Evolutionary conservation across 2,888 invertebrate species (phyloP).

Genomic region (Hedychridium roseum): DNA sequence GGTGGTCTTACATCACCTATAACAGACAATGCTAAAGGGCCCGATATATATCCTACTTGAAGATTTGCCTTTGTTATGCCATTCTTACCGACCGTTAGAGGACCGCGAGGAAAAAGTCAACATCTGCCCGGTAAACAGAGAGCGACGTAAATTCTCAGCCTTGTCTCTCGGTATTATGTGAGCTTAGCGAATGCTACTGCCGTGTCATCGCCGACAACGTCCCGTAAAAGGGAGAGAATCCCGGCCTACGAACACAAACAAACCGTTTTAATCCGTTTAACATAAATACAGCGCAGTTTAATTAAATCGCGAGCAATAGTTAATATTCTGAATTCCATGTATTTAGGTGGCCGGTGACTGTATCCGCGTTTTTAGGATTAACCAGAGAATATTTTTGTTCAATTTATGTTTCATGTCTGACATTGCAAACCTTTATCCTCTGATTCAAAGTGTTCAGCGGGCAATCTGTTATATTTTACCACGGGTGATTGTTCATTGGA

Average conservation of each 20-base stretch:
- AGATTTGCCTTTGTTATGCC: slow-evolving; percentile 24
- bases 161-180: slow-evolving; percentile 48
- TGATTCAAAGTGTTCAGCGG: too few species aligned
- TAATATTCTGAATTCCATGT: slow-evolving; percentile 18
- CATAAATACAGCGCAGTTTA: slow-evolving; percentile 46
- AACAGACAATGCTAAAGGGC: too few species aligned
- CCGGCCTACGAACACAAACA: slow-evolving; percentile 42
- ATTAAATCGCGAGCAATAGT: slow-evolving; percentile 37
- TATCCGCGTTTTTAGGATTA: too few species aligned
- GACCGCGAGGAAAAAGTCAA: slow-evolving; percentile 37
- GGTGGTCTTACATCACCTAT: too few species aligned
- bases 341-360: too few species aligned
- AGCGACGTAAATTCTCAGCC: slow-evolving; percentile 40
- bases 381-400: background rate
- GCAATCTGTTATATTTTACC: too few species aligned
- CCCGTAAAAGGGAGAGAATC: slow-evolving; percentile 20
- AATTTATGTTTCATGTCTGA: too few species aligned
- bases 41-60: too few species aligned
- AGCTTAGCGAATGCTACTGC: slow-evolving; percentile 38
- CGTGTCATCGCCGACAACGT: slow-evolving; percentile 13
- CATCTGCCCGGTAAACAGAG: slow-evolving; percentile 34
- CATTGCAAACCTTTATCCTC: too few species aligned
- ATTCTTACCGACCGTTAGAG: slow-evolving; percentile 3
- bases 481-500: too few species aligned
- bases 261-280: slow-evolving; percentile 54